These are phyloP conservation scores for Mirounga angustirostris DNA, from an alignment of 2,113 vertebrate genomes.

Conservation along the genomic window DNA sequence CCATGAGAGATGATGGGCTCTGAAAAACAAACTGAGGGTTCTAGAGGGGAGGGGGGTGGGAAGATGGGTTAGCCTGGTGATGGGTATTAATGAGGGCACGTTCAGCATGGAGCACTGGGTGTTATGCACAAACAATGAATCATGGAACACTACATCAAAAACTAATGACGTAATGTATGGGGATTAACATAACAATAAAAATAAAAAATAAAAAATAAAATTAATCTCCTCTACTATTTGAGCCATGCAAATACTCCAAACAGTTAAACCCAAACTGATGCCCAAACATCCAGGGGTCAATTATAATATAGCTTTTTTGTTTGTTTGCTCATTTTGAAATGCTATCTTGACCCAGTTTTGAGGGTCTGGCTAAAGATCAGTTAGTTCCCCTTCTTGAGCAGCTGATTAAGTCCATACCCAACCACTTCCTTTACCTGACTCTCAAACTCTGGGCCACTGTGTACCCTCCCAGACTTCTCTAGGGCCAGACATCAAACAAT, in stretches of 20 bases:
- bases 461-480: background rate
- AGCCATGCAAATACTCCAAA: background rate
- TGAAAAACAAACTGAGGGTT: too few relatives aligned
- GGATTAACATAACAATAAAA: too few relatives aligned
- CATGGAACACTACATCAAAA: too few relatives aligned
- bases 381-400: background rate
- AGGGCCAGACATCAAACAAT: background rate
- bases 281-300: background rate
- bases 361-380: background rate
- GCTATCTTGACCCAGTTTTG: background rate
- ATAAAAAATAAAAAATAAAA: background rate
- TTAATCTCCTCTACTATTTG: background rate
- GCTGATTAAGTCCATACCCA: background rate
- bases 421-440: background rate
- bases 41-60: too few relatives aligned
- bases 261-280: background rate
- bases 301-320: background rate
- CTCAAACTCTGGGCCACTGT: fast-evolving
- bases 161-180: too few relatives aligned
- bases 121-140: too few relatives aligned
- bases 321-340: background rate
- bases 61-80: too few relatives aligned
- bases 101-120: too few relatives aligned
- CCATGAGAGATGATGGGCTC: too few relatives aligned
- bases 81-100: too few relatives aligned